Percentiles rank a stretch among this genome's conserved stretches.
phyloP scores from a whole-genome alignment of 2,888 invertebrate genomes.

The Clivina fossor region DNA sequence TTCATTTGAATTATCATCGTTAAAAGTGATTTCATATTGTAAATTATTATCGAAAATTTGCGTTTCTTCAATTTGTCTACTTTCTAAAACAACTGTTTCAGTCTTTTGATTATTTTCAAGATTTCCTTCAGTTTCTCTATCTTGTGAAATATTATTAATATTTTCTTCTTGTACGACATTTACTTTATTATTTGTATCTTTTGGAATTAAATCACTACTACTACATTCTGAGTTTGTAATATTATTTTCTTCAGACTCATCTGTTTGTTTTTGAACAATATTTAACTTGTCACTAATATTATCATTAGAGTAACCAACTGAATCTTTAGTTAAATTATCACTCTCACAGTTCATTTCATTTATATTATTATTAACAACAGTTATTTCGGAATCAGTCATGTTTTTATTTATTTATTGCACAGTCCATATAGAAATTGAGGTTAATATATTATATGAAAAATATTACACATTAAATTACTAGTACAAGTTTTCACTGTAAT shows the following conservation, averaged over 20 bases:
- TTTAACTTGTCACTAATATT: background rate
- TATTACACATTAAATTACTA: too few relatives aligned
- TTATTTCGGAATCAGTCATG: background rate
- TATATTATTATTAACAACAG: background rate
- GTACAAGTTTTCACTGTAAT: too few relatives aligned
- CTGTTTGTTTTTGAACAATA: background rate
- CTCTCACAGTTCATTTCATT: background rate
- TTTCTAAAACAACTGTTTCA: too few relatives aligned
- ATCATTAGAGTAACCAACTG: background rate
- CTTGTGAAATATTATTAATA: slow-evolving; percentile 3
- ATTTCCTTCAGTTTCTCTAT: slow-evolving; percentile 16
- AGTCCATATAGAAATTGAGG: too few relatives aligned
- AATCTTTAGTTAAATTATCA: background rate
- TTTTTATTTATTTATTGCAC: background rate
- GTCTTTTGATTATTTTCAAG: too few relatives aligned
- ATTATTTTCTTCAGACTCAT: background rate
- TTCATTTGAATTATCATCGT: slow-evolving; percentile 3
- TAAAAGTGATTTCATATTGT: background rate
- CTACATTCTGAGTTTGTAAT: too few relatives aligned
- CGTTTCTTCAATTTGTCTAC: too few relatives aligned
- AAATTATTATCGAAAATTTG: background rate
- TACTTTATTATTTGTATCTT: slow-evolving; percentile 1
- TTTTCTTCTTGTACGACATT: slow-evolving; percentile 36
- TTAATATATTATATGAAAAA: too few relatives aligned
- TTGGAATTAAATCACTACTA: too few relatives aligned